Conservation (phyloP, 2,888 invertebrate genomes). For the Heliconius erato region DNA sequence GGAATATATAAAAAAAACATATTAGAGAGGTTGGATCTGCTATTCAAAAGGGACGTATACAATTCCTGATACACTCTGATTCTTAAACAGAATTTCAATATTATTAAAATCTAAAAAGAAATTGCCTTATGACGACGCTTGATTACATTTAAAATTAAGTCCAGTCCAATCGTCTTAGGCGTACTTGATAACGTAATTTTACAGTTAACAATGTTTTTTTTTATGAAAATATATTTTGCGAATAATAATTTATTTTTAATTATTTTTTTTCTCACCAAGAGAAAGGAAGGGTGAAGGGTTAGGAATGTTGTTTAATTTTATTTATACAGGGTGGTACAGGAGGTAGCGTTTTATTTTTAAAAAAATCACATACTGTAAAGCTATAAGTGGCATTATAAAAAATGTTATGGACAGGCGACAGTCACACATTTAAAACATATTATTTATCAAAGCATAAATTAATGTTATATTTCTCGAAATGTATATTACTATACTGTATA, state of each 20-base stretch:
- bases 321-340: not conserved
- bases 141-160: constrained; percentile 13
- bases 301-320: not conserved
- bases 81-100: not conserved
- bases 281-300: not conserved
- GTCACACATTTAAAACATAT: no score
- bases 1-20: no score
- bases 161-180: constrained; percentile 14
- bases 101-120: constrained; percentile 6
- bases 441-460: not conserved
- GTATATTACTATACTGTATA: not conserved
- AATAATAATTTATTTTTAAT: not conserved
- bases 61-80: not conserved
- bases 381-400: no score
- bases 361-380: no score
- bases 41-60: not conserved
- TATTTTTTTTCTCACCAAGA: not conserved
- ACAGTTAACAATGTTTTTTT: not conserved
- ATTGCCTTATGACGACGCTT: constrained; percentile 20
- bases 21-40: not conserved
- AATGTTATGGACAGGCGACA: no score
- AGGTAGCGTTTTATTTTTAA: not conserved
- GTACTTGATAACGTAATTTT: constrained; percentile 11
- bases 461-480: not conserved
- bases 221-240: not conserved